These are phyloP conservation scores for Cyclophora albipunctata DNA, from an alignment of 2,888 invertebrate genomes.

Conservation along the genomic window DNA sequence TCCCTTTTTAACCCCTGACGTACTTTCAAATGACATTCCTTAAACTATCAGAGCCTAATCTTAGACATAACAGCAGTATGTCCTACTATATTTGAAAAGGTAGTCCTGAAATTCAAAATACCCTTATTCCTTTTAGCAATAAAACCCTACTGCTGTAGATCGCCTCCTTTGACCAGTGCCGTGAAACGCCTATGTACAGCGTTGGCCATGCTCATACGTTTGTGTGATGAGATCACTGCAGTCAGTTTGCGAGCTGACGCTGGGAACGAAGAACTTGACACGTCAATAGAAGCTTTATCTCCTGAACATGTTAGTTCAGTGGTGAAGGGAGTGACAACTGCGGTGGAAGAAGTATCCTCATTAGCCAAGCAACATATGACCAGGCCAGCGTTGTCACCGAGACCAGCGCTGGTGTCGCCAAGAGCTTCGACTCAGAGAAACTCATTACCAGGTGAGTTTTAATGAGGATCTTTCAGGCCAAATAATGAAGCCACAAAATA, in stretches of 20 bases:
- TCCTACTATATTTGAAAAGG: no score
- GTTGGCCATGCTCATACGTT: conserved; percentile 88
- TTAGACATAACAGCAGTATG: no score
- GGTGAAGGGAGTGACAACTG: conserved; percentile 56
- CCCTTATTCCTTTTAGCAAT: conserved; percentile 44
- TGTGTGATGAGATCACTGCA: conserved; percentile 91
- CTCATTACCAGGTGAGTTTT: conserved; percentile 57
- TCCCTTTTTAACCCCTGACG: no score
- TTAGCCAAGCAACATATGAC: conserved; percentile 89
- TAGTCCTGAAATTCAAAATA: background rate
- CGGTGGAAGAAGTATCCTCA: conserved; percentile 75
- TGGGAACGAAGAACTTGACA: conserved; percentile 50
- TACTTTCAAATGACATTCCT: no score
- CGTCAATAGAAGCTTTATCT: conserved; percentile 48
- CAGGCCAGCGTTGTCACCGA: conserved; percentile 66
- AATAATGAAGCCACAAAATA: no score
- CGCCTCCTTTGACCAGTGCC: conserved; percentile 83
- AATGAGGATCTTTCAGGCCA: background rate
- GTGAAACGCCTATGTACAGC: conserved; percentile 91
- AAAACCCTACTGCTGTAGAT: conserved; percentile 70
- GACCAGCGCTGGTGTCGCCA: conserved; percentile 63
- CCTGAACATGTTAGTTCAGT: conserved; percentile 60
- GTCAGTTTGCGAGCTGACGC: conserved; percentile 79
- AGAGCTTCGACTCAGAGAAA: conserved; percentile 68
- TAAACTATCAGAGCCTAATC: no score